Base-by-base conservation (phyloP, 2,888 invertebrate genomes). In the Anoplius nigerrimus region DNA sequence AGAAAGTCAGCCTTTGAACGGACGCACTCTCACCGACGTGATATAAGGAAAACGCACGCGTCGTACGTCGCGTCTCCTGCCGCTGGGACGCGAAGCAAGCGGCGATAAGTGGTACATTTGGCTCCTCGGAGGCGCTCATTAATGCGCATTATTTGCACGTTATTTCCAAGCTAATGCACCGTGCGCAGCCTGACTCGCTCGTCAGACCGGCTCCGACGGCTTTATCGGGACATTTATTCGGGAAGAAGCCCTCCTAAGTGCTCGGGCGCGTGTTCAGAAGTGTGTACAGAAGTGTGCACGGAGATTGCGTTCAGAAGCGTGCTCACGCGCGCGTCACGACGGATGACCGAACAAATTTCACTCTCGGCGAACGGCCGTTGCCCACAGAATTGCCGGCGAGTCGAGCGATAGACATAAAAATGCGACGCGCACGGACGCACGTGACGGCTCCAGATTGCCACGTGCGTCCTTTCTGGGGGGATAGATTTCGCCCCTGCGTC, bases 1-100 rank as follows among this genome's bases (percentile, higher is more conserved):
- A 58, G 69, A 69, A 69, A 69, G 62, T 66, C 51, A 66, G 51
- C 20, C 34, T 57, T 69, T 66, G 62, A 65, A 62, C 58, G 21
- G 48, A n/a, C 51, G 8, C 22, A 66, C 66, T 69, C 66, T 69
- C 69, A 66, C 65, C 61, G 43, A 5, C 66, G 48, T 66, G 69
- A 69, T 59, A 69, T 66, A 69, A 66, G 62, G 54, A 54, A 54
- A 69, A 54, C 34, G 18, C 24, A 52, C 43, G 22, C 66, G 53
- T 20, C 51, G 21, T 27, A 46, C 5, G 20, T n/a, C n/a, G n/a
- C n/a, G 57, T 13, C 57, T 20, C 2, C 15, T 45, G 5, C 18
- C 0, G 15, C 24, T 3, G 11, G 2, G 45, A n/a, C 15, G 22
- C 27, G 2, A n/a, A n/a, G n/a, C 16, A 45, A n/a, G 55, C 51